Evolutionary conservation across 2,888 invertebrate genomes (phyloP), one percentile per base, ranked within the genome.

Genomic region (Scaptomyza parva): DNA sequence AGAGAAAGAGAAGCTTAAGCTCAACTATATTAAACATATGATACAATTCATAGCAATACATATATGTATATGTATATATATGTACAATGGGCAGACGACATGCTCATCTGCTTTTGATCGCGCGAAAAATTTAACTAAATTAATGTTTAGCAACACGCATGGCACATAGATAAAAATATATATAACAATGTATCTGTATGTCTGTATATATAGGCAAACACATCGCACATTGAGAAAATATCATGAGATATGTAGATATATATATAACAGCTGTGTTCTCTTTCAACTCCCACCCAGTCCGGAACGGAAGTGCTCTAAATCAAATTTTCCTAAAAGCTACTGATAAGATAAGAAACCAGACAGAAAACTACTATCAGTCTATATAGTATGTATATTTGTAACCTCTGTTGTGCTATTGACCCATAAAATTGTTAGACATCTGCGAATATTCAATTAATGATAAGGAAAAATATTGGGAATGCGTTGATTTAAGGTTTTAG

Each of bases 121-220:
- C 87, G 85, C 85, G 67, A 84, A 85, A 87, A 87, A 84, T 84
- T 84, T 69, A 87, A 87, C 88, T 82, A 79, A 85, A 87, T 85
- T 87, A 85, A 87, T 86, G 86, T 75, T 69, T 47, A 70, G 68
- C 53, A 71, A 75, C 86, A 82, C 84, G 86, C 86, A 81, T 79
- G 83, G 73, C 86, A 73, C 59, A 65, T 43, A 52, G 58, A 44
- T 47, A 54, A 12, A 48, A 7, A 66, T 55, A 39, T 52, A 54
- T 48, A 47, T 9, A 44, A 8, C 39, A 26, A 39, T 53, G 1
- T 22, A 33, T 30, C 37, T n/a, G n/a, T n/a, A n/a, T n/a, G n/a
- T n/a, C n/a, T n/a, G 22, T 22, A 28, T 30, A 30, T 20, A 26
- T 9, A 39, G 11, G 45, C 45, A 22, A 6, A 1, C 37, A 17